Conservation (phyloP, 37 sponge, comb jelly and placozoan genomes). For the Petrosia ficiformis region DNA sequence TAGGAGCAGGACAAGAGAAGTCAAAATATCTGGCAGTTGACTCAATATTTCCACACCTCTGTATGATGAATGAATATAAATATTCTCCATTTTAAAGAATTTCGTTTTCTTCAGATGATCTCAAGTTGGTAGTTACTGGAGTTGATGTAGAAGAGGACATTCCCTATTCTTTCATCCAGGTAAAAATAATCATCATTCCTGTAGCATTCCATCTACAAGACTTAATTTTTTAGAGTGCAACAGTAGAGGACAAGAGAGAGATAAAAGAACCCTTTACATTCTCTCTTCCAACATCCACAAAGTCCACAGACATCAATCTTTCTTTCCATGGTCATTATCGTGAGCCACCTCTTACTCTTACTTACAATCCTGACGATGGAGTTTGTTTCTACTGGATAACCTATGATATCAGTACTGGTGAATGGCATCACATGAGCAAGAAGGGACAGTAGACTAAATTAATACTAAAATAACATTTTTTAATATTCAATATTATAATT, state of each 20-base stretch:
- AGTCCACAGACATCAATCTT: constrained; percentile 11
- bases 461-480: no score
- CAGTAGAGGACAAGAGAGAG: not conserved
- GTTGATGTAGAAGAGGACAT: constrained; percentile 61
- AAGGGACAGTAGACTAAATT: not conserved
- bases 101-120: no score
- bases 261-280: constrained; percentile 16
- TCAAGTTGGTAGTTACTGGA: constrained; percentile 51
- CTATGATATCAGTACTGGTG: constrained; percentile 1
- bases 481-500: no score
- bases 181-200: constrained; percentile 4
- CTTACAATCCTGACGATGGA: constrained; percentile 1
- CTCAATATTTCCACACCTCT: no score
- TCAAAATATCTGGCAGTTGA: no score
- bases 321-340: constrained; percentile 79
- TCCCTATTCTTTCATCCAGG: constrained; percentile 80
- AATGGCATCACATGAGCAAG: not conserved
- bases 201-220: not conserved
- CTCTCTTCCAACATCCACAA: constrained; percentile 14
- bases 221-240: not conserved
- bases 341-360: constrained; percentile 46
- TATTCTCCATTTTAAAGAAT: no score
- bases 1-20: no score
- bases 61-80: no score
- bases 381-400: constrained; percentile 2